These are phyloP conservation scores for Clarias batrachus DNA, from an alignment of 2,113 vertebrate species.

Conservation along the genomic window DNA sequence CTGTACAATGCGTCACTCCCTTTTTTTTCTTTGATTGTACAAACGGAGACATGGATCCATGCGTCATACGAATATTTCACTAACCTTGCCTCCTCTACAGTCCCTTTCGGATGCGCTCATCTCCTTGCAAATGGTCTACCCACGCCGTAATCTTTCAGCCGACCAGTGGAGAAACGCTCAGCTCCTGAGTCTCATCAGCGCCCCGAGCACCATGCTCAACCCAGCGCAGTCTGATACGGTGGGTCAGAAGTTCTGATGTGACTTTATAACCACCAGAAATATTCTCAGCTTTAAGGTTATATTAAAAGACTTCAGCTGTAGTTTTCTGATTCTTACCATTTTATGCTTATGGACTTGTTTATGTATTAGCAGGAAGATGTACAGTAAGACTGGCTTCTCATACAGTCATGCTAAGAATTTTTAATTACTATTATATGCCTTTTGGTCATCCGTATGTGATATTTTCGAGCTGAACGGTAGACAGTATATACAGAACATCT, in stretches of 20 bases:
- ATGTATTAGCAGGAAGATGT: background rate
- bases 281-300: background rate
- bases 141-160: constrained; percentile 93
- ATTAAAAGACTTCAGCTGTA: background rate
- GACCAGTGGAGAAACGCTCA: constrained; percentile 99
- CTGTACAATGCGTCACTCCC: background rate
- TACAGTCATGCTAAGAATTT: background rate
- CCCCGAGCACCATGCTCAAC: constrained; percentile 97
- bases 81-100: constrained; percentile 60
- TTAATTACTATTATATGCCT: background rate
- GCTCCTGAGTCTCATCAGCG: constrained; percentile 93
- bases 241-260: constrained; percentile 34
- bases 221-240: constrained; percentile 97
- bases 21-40: no score
- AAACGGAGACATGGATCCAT: background rate
- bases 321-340: background rate
- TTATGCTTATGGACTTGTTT: background rate
- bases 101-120: constrained; percentile 94
- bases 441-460: background rate
- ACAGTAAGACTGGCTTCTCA: background rate
- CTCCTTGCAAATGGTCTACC: constrained; percentile 98
- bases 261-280: background rate
- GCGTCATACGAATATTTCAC: no score
- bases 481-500: background rate
- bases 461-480: background rate